Base-by-base conservation (phyloP, 2,113 vertebrate species). In the Lophura nycthemera region DNA sequence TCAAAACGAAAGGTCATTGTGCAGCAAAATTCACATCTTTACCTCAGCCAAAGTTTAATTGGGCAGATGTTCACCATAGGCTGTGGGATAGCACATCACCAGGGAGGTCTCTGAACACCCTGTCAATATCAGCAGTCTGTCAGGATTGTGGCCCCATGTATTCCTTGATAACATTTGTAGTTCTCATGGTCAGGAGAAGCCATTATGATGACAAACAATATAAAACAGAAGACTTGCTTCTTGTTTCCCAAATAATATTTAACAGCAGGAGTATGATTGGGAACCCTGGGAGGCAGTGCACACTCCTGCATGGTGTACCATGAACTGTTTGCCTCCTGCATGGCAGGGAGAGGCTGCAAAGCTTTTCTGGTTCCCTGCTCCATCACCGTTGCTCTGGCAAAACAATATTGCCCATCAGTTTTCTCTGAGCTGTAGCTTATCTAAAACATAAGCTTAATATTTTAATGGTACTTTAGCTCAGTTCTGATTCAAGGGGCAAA, bases 231-330 rank as follows among this genome's bases (percentile, higher is more conserved):
- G 6, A 70, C 25, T 56, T 83, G 6, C 32, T 40, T 57, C 12
- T 56, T 48, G 10, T 34, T 74, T 86, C 16, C 67, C 73, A 32
- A 65, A 13, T 15, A n/a, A 1, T 5, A 22, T 3, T 54, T 34
- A 17, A 25, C 12, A 43, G 13, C 40, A 83, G 45, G 17, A 30
- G 11, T 21, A 15, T 47, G 22, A 34, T 25, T 6, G 16, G 69
- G 43, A 88, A 38, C 59, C 7, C 52, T 65, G 1, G 12, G 54
- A 76, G 72, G 32, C 21, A 32, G 0, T 0, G 17, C 6, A 2
- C 15, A 36, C 38, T n/a, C 18, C 61, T 42, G 69, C 42, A 66
- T 38, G 13, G 47, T 5, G 22, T 24, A 12, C 18, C 10, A 5
- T 13, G 32, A 8, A 17, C 5, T 69, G 11, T 65, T 77, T 70